These are phyloP conservation scores for Chloebia gouldiae DNA, from an alignment of 2,113 vertebrate genomes.

Conservation along the genomic window DNA sequence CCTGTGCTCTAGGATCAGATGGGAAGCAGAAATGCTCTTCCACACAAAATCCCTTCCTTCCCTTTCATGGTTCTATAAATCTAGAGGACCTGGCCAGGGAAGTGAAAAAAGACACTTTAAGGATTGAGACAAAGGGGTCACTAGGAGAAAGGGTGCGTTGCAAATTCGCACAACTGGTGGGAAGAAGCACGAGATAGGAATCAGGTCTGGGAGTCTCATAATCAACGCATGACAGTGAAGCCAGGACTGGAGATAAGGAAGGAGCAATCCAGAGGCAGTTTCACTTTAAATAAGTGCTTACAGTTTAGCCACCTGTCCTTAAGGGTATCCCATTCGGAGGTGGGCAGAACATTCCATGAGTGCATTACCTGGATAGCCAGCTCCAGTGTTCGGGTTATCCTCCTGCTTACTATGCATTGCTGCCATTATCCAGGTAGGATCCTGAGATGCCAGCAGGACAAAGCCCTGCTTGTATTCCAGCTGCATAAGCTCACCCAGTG, in stretches of 20 bases:
- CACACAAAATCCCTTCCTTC: neutral
- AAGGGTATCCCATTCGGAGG: neutral
- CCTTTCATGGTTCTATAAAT: neutral
- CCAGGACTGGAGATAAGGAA: conserved; percentile 17
- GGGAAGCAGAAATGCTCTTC: neutral
- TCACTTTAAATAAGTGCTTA: neutral
- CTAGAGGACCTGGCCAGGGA: neutral
- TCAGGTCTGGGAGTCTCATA: conserved; percentile 9
- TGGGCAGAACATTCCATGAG: neutral
- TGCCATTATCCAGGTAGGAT: neutral
- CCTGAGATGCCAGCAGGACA: neutral
- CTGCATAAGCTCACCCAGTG: neutral
- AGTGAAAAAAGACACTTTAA: neutral
- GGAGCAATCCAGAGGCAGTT: conserved; percentile 30
- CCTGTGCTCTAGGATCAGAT: neutral
- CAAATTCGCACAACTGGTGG: neutral
- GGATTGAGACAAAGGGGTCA: neutral
- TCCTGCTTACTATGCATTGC: neutral
- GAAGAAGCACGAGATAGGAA: conserved; percentile 11
- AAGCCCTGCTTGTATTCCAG: neutral
- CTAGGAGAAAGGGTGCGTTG: neutral
- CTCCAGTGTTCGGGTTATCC: neutral
- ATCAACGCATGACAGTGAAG: neutral
- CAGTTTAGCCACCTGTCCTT: neutral
- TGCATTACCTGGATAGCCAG: neutral